Percentiles rank a stretch among this genome's conserved stretches.
These are phyloP conservation scores for Euschistus heros DNA, from an alignment of 1,140 invertebrate genomes.

Conservation along the genomic window DNA sequence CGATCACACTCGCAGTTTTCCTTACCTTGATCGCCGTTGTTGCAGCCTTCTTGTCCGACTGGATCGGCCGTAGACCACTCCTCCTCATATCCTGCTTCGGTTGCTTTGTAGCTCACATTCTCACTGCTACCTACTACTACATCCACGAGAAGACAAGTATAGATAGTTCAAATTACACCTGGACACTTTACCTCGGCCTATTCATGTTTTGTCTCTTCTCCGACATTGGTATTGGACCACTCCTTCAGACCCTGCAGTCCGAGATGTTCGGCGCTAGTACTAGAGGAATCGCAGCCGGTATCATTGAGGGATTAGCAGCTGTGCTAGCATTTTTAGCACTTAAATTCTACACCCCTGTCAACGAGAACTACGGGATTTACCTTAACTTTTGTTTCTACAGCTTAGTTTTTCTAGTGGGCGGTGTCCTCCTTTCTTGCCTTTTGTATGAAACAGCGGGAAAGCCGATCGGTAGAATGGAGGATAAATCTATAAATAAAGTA, in stretches of 20 bases:
- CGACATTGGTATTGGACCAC: constrained; percentile 26
- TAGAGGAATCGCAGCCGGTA: constrained; percentile 21
- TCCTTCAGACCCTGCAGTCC: constrained; percentile 27
- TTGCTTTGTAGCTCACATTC: constrained; percentile 15
- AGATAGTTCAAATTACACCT: neutral
- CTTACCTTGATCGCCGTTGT: constrained; percentile 37
- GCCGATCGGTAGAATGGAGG: no score
- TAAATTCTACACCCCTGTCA: no score
- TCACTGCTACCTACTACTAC: constrained; percentile 24
- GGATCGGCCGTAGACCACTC: constrained; percentile 37
- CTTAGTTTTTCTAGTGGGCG: no score
- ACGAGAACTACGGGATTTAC: no score
- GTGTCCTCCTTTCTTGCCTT: no score
- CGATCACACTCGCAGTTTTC: neutral
- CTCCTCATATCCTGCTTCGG: neutral
- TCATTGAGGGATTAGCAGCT: neutral
- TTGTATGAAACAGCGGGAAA: no score
- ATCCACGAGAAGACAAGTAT: neutral
- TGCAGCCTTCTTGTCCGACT: constrained; percentile 38
- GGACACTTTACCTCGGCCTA: neutral
- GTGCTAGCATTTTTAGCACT: no score
- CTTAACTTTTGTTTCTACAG: no score
- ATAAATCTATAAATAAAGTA: no score
- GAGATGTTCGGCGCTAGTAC: constrained; percentile 28
- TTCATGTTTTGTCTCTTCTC: neutral